Base-by-base conservation (phyloP, 2,797 vertebrate species). In the Pagetopsis macropterus region DNA sequence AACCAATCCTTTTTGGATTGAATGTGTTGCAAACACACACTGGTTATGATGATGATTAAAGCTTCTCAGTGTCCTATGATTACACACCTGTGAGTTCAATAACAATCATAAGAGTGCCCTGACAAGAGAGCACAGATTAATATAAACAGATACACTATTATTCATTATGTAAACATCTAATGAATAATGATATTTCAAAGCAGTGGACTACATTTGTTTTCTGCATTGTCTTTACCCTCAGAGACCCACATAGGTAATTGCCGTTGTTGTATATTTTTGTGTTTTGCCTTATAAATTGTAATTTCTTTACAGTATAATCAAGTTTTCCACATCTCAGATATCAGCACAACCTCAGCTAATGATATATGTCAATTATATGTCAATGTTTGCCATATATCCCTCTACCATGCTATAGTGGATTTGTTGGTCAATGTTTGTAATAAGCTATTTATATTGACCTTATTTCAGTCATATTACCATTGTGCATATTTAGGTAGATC, bases 71-170 rank as follows among this genome's bases (percentile, higher is more conserved):
- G 60, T 59, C 60, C 64, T 65, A 57, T n/a, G 19, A 72, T 44
- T 23, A 72, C 51, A 46, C 68, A 60, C 75, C 45, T 23, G 21
- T 50, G 16, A 46, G 51, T 83, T 77, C n/a, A 75, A 31, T 63
- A 69, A 56, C 55, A 58, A 58, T 56, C 16, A 55, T 21, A 13
- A 66, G 57, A 41, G 19, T 49, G 49, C 17, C 14, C 21, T 40
- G 21, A 54, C 44, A 59, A 44, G 44, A 51, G 19, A 63, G 45
- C 16, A 59, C 40, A 27, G 55, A 68, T 70, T 52, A 58, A 58
- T 23, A 19, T 19, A 1, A 66, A 70, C 40, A 48, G 13, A 49
- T 45, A 27, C 50, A 27, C 23, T 17, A 56, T 56, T 60, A 65
- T 72, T 72, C n/a, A 56, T 66, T 65, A 67, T 60, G 52, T 44